A percentile compares a stretch with the other conserved stretches of the same genome.
Conservation (phyloP, 2,113 vertebrate genomes). For the Pangasianodon gigas region DNA sequence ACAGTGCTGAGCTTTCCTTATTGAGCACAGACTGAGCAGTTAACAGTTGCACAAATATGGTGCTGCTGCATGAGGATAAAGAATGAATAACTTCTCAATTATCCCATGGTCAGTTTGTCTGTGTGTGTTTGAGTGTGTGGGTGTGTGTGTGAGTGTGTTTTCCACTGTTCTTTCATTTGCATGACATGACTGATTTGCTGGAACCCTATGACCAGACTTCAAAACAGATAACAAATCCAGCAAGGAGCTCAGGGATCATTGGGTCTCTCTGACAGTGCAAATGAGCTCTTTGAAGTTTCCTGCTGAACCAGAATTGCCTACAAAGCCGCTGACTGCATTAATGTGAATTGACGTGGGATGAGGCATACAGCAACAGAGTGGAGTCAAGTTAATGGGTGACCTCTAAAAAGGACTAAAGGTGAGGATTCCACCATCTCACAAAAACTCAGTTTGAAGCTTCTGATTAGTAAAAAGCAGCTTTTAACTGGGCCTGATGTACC, state of each 20-base stretch:
- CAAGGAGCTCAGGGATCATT: slow-evolving; percentile 23
- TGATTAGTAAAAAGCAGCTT: slow-evolving; percentile 21
- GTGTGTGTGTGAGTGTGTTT: neutral
- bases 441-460: neutral
- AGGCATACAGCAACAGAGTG: neutral
- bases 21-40: neutral
- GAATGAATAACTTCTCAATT: slow-evolving; percentile 13
- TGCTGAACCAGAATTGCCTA: slow-evolving; percentile 19
- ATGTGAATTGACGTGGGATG: slow-evolving; percentile 26
- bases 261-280: slow-evolving; percentile 5
- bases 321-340: slow-evolving; percentile 20
- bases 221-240: slow-evolving; percentile 23
- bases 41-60: neutral
- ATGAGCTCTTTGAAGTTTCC: slow-evolving; percentile 32
- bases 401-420: neutral
- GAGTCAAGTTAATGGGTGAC: neutral
- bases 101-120: neutral
- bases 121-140: neutral
- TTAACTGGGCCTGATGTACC: neutral
- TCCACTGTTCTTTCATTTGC: slow-evolving; percentile 20
- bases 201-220: slow-evolving; percentile 21
- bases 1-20: neutral
- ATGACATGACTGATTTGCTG: slow-evolving; percentile 35
- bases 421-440: neutral
- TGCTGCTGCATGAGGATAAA: neutral